A percentile compares a stretch with the other conserved stretches of the same genome.
These are phyloP conservation scores for Chelonoidis abingdonii DNA, from an alignment of 2,113 vertebrate genomes.

Conservation along the genomic window DNA sequence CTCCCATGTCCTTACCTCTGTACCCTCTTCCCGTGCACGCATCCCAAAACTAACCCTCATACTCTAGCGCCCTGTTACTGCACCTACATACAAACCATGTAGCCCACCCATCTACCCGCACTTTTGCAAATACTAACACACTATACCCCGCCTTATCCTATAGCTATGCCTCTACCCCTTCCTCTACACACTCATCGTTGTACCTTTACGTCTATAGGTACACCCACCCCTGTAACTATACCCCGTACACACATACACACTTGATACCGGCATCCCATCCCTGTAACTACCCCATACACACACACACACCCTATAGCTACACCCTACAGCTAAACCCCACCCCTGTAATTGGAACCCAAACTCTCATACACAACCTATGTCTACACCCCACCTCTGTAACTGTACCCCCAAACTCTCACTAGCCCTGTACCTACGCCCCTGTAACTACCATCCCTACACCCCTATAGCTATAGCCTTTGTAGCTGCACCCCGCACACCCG, in stretches of 20 bases:
- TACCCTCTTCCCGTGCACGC: not conserved
- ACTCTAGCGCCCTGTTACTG: not conserved
- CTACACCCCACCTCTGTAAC: too few relatives aligned
- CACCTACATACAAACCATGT: too few relatives aligned
- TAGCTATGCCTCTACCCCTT: not conserved
- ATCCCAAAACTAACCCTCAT: not conserved
- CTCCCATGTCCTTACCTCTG: not conserved
- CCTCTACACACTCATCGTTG: not conserved
- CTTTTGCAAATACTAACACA: not conserved
- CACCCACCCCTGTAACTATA: not conserved
- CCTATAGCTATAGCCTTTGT: not conserved
- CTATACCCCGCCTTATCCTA: not conserved
- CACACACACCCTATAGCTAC: not conserved
- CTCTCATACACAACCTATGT: accelerated
- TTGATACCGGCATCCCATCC: too few relatives aligned
- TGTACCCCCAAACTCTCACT: accelerated
- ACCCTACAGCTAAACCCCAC: not conserved
- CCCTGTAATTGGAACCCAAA: accelerated
- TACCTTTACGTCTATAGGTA: not conserved
- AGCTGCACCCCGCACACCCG: not conserved
- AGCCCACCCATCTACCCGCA: not conserved
- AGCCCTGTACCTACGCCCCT: not conserved
- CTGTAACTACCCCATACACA: accelerated
- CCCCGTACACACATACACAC: accelerated
- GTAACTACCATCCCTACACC: accelerated